These are phyloP conservation scores for Siniperca undulata DNA, from an alignment of 2,797 vertebrate species.

Conservation along the genomic window DNA sequence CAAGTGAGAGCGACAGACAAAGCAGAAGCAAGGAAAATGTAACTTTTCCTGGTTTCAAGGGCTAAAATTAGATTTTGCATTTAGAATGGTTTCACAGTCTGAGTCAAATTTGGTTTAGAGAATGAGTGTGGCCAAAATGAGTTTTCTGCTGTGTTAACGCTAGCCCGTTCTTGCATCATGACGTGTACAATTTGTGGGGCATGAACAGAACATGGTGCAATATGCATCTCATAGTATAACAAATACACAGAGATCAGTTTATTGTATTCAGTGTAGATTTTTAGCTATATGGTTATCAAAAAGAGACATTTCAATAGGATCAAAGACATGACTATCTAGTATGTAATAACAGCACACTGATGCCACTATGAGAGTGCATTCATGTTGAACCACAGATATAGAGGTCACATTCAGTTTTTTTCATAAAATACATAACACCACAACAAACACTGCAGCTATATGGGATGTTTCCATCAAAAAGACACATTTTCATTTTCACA, in stretches of 20 bases:
- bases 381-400: constrained; percentile 30
- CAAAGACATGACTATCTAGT: constrained; percentile 6
- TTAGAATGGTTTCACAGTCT: not conserved
- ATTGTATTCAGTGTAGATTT: not conserved
- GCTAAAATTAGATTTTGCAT: not conserved
- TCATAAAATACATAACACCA: constrained; percentile 37
- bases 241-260: not conserved
- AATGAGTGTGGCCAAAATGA: not conserved
- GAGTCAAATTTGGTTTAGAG: not conserved
- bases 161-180: not conserved
- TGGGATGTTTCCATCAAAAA: constrained; percentile 66
- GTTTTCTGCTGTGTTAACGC: not conserved
- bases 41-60: not conserved
- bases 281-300: not conserved
- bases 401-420: constrained; percentile 11
- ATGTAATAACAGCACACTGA: constrained; percentile 11
- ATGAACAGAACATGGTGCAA: not conserved
- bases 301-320: not conserved
- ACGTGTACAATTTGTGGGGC: not conserved
- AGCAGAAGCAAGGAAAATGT: not conserved
- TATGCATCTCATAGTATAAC: not conserved
- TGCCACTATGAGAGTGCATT: constrained; percentile 17
- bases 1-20: not conserved
- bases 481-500: constrained; percentile 22
- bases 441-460: constrained; percentile 37